Conservation (phyloP, 2,113 vertebrate species). For the Ceyx melanurus region DNA sequence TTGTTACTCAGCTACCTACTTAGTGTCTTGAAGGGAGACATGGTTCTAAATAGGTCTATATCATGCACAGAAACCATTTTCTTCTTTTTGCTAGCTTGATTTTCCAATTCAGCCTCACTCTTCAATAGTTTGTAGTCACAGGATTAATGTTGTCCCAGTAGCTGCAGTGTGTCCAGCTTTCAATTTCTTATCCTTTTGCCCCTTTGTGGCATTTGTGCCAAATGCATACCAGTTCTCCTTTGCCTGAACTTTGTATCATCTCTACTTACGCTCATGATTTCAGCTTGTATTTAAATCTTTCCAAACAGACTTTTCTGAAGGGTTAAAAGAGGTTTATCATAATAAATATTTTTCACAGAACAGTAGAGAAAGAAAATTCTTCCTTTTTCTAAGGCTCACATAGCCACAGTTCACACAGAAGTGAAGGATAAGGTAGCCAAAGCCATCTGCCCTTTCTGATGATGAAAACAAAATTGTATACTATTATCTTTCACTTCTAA, state of each 20-base stretch:
- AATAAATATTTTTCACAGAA: neutral
- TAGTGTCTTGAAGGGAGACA: neutral
- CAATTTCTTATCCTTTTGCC: neutral
- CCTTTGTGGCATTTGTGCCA: neutral
- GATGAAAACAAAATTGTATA: rapidly evolving
- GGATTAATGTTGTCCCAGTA: neutral
- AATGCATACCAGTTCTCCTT: neutral
- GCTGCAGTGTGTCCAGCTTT: neutral
- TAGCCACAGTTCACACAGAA: neutral
- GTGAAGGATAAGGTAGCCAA: neutral
- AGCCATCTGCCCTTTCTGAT: neutral
- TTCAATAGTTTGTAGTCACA: neutral
- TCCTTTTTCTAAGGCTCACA: no score
- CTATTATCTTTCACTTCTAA: neutral
- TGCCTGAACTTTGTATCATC: neutral
- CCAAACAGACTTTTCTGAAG: neutral
- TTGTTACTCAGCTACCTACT: neutral
- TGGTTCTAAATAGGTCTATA: neutral
- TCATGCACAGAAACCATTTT: neutral
- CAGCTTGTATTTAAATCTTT: neutral
- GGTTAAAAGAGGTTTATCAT: neutral
- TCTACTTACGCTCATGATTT: neutral
- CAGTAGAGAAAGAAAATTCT: no score
- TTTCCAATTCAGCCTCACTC: neutral
- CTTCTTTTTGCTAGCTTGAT: neutral